Conservation (phyloP, 1,140 invertebrate genomes). For the roundworm (Caenorhabditis elegans) region DNA sequence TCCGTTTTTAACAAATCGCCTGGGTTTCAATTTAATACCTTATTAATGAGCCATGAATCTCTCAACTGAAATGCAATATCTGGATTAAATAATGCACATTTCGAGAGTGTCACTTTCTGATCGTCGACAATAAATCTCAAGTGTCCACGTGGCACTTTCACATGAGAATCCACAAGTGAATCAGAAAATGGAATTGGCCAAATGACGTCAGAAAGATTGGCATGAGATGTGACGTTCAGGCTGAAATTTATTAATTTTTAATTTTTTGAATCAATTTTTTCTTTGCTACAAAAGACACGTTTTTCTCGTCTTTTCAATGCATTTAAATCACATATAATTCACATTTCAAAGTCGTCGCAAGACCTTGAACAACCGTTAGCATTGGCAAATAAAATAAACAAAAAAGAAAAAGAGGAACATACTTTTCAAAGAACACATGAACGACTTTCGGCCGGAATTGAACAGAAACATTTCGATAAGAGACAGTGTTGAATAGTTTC, state of each 20-base stretch:
- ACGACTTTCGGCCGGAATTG: conserved; percentile 32
- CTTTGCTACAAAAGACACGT: not conserved
- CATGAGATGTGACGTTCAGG: not conserved
- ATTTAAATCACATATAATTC: conserved; percentile 16
- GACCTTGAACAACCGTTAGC: not conserved
- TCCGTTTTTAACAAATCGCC: too few relatives aligned
- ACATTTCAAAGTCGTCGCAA: too few relatives aligned
- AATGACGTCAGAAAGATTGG: conserved; percentile 31
- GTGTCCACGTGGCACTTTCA: conserved; percentile 32
- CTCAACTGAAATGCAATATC: conserved; percentile 8
- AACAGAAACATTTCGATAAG: conserved; percentile 40
- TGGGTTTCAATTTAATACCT: too few relatives aligned
- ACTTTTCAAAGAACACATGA: conserved; percentile 36
- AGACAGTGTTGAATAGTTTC: conserved; percentile 25
- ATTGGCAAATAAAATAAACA: not conserved
- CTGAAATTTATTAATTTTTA: not conserved
- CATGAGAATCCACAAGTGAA: conserved; percentile 24
- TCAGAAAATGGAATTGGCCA: conserved; percentile 39
- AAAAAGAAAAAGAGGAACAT: not conserved
- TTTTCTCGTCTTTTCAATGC: not conserved
- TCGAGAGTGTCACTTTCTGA: not conserved
- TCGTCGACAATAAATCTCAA: conserved; percentile 18
- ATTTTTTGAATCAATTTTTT: not conserved
- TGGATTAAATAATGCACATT: conserved; percentile 16
- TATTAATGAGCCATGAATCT: conserved; percentile 10